Percentiles rank a stretch among this genome's conserved stretches.
phyloP scores from a whole-genome alignment of 2,888 invertebrate species.

The Cancer borealis region DNA sequence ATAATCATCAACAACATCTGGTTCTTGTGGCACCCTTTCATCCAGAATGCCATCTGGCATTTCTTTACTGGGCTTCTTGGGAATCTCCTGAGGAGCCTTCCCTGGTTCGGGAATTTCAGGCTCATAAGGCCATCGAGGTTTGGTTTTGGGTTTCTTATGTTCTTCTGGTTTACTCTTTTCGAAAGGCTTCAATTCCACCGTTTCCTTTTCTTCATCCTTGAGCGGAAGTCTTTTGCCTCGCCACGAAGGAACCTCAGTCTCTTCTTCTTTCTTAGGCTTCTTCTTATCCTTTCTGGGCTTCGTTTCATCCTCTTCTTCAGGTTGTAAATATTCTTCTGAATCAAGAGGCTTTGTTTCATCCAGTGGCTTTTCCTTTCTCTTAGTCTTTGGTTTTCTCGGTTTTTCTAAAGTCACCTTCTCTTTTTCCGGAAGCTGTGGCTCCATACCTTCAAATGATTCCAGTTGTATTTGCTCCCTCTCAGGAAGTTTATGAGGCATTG shows the following conservation, averaged over 20 bases:
- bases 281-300: neutral
- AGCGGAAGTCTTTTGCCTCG: conserved; percentile 48
- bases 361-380: conserved; percentile 8
- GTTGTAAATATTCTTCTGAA: conserved; percentile 47
- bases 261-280: neutral
- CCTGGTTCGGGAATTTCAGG: conserved; percentile 50
- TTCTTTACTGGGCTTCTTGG: conserved; percentile 33
- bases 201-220: conserved; percentile 61
- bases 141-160: conserved; percentile 43
- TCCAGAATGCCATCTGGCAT: conserved; percentile 41
- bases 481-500: conserved; percentile 15
- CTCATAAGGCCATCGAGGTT: conserved; percentile 56
- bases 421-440: neutral
- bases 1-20: neutral
- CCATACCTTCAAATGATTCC: neutral
- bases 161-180: conserved; percentile 56
- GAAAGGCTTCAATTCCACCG: conserved; percentile 65
- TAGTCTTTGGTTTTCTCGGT: neutral
- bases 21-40: neutral
- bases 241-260: conserved; percentile 53
- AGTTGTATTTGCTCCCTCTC: neutral
- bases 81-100: conserved; percentile 40
- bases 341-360: conserved; percentile 32
- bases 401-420: neutral
- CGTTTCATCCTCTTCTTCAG: neutral